These are phyloP conservation scores for Pectinophora gossypiella DNA, from an alignment of 1,140 invertebrate genomes.

Conservation along the genomic window DNA sequence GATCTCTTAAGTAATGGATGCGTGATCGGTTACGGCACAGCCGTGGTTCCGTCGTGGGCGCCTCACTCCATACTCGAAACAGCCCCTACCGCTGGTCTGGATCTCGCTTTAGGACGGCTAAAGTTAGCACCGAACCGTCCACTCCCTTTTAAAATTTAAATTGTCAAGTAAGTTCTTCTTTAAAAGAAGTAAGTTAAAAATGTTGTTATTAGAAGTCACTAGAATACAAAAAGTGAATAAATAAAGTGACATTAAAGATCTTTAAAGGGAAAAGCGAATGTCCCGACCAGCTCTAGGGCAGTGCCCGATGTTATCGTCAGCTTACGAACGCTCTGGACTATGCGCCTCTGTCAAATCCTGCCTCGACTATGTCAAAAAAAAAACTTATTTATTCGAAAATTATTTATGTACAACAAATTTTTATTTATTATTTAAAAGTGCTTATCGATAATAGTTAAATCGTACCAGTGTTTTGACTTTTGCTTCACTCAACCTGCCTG, in stretches of 20 bases:
- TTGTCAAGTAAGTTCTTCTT: no score
- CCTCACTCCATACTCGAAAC: constrained; percentile 12
- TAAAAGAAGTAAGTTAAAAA: no score
- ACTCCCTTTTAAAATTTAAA: no score
- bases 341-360: constrained; percentile 47
- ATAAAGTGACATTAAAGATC: no score
- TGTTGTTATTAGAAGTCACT: no score
- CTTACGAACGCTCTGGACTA: constrained; percentile 13
- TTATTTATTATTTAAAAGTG: constrained; percentile 45
- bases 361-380: constrained; percentile 40
- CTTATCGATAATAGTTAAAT: constrained; percentile 25
- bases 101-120: neutral
- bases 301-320: constrained; percentile 10
- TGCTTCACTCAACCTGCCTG: constrained; percentile 12
- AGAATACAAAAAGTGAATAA: no score
- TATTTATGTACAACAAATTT: constrained; percentile 54
- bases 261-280: no score
- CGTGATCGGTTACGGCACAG: constrained; percentile 15
- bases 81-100: neutral
- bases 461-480: constrained; percentile 43
- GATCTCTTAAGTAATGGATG: constrained; percentile 66
- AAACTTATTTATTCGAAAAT: constrained; percentile 44
- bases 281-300: no score
- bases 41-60: constrained; percentile 19
- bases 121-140: neutral